Evolutionary conservation across 1,140 invertebrate genomes (phyloP).

Genomic region (Pseudomyrmex flavicornis): DNA sequence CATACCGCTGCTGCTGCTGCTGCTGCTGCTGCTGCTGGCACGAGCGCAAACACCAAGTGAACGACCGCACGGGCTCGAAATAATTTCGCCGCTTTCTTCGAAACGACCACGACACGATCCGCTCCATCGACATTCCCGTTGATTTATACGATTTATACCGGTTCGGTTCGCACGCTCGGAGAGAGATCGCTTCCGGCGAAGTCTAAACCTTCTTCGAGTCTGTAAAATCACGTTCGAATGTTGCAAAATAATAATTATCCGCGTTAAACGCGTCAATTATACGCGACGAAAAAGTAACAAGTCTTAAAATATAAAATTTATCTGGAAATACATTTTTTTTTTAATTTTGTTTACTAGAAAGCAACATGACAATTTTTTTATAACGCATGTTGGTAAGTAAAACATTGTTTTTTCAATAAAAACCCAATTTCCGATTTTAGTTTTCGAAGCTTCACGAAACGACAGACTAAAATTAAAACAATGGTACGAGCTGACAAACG

Average conservation of each 20-base stretch:
- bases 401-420: neutral
- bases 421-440: slow-evolving; percentile 7
- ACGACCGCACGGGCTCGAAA: slow-evolving; percentile 66
- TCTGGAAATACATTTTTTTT: too few relatives aligned
- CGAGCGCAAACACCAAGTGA: slow-evolving; percentile 64
- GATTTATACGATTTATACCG: slow-evolving; percentile 7
- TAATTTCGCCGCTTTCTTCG: slow-evolving; percentile 60
- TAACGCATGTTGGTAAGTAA: too few relatives aligned
- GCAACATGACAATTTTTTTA: too few relatives aligned
- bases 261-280: too few relatives aligned
- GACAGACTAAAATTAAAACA: slow-evolving; percentile 35
- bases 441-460: slow-evolving; percentile 26
- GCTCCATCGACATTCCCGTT: neutral
- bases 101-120: neutral
- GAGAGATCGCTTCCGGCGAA: neutral
- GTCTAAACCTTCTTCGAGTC: too few relatives aligned
- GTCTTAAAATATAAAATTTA: too few relatives aligned
- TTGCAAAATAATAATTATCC: too few relatives aligned
- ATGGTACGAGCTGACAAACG: slow-evolving; percentile 26
- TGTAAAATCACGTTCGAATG: too few relatives aligned
- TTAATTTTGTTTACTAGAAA: too few relatives aligned
- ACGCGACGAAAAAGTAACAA: too few relatives aligned
- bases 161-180: neutral
- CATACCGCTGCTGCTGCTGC: slow-evolving; percentile 32
- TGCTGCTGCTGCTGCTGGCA: slow-evolving; percentile 48